Evolutionary conservation across 2,888 invertebrate species (phyloP).

Genomic region (Scaeva pyrastri): DNA sequence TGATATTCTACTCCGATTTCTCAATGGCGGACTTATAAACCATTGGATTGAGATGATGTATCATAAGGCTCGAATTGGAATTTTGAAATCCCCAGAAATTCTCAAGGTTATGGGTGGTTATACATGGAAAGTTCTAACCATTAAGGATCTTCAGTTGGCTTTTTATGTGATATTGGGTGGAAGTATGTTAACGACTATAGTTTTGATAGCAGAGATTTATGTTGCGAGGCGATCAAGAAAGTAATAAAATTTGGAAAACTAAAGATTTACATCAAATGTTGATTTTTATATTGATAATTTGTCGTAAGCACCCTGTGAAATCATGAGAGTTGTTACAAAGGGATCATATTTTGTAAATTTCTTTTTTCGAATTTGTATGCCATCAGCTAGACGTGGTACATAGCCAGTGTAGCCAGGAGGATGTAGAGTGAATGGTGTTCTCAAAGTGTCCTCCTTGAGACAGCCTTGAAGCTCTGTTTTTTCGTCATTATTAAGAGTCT

Average conservation of each 20-base stretch:
- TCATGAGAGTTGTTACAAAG: constrained; percentile 67
- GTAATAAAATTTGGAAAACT: neutral
- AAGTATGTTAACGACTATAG: constrained; percentile 76
- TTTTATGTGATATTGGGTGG: constrained; percentile 82
- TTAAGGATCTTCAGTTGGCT: constrained; percentile 82
- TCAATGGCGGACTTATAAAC: constrained; percentile 81
- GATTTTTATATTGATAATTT: constrained; percentile 13
- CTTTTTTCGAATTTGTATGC: constrained; percentile 60
- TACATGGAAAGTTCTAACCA: constrained; percentile 81
- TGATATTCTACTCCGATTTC: constrained; percentile 79
- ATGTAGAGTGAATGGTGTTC: constrained; percentile 65
- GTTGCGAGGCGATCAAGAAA: constrained; percentile 8
- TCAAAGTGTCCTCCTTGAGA: constrained; percentile 46
- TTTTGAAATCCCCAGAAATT: constrained; percentile 78
- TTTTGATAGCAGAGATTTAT: constrained; percentile 72
- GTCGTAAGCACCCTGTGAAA: constrained; percentile 52
- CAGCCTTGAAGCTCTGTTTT: constrained; percentile 39
- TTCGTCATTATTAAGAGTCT: constrained; percentile 48
- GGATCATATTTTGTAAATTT: constrained; percentile 66
- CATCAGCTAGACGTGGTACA: constrained; percentile 61
- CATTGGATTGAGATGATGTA: constrained; percentile 81
- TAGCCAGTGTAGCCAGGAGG: constrained; percentile 72
- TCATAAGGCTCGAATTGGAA: constrained; percentile 79
- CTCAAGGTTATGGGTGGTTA: constrained; percentile 77
- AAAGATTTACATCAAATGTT: neutral